Evolutionary conservation across 2,113 vertebrate species (phyloP), one percentile per base, ranked within the genome.

Genomic region (Clarias magur): DNA sequence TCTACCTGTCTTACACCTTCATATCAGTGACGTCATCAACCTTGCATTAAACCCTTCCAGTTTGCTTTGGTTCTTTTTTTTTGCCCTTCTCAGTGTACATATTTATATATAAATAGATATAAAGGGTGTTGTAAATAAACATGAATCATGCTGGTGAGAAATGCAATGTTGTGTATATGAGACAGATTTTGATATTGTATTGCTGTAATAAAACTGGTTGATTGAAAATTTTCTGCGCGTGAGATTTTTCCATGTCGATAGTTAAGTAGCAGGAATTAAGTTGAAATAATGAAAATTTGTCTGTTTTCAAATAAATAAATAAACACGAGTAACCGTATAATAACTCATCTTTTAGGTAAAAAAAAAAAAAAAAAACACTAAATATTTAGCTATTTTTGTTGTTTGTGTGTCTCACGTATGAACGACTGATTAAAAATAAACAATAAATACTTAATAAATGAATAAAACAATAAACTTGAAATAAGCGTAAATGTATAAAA

Each of bases 141-240:
- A 84, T 70, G 25, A 84, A 59, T 73, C 67, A 84, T 59, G 34
- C 53, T 60, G 56, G 21, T 57, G 67, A 83, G 60, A 63, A 63
- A 59, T 86, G 73, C 80, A 62, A 89, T 76, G 72, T 89, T 93
- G 90, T 92, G 85, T 90, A 83, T 90, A 80, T 87, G n/a, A 88
- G 13, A 65, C 56, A 81, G 56, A 84, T 86, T 93, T 93, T 94
- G 92, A 94, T 94, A 94, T 95, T 95, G 95, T 96, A 94, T 95
- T 95, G 93, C 87, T 94, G 92, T 91, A 96, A 96, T 96, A 95
- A 93, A 94, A 67, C 82, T 96, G 89, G 93, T 96, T 94, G 91
- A 93, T 85, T 88, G 86, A 88, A 84, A 84, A 90, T 81, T 59
- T 27, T 13, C 27, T 19, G 17, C 86, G 83, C 57, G 82, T 85